These are phyloP conservation scores for Coenonympha arcania DNA, from an alignment of 2,888 invertebrate species.

Conservation along the genomic window DNA sequence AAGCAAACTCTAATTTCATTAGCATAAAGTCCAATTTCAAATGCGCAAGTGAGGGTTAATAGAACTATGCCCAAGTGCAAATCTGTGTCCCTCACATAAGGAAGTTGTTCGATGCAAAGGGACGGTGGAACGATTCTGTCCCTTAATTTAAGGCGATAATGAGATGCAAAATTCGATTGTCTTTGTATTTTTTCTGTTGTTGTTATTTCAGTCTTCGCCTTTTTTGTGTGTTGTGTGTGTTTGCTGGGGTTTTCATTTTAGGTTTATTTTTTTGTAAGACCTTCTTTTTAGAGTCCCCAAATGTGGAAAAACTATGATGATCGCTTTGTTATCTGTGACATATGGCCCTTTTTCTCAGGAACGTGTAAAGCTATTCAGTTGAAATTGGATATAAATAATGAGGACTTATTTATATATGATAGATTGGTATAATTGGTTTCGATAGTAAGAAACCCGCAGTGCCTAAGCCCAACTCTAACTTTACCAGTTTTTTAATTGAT, in stretches of 20 bases:
- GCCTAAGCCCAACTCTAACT: no score
- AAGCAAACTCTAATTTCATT: slow-evolving; percentile 30
- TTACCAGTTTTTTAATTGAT: no score
- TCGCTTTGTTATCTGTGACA: no score
- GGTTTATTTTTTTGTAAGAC: not conserved
- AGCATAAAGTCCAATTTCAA: slow-evolving; percentile 25
- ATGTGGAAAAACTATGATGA: no score
- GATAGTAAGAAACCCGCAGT: no score
- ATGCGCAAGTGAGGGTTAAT: slow-evolving; percentile 19
- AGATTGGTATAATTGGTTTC: no score
- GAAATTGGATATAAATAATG: no score
- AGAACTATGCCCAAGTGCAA: slow-evolving; percentile 38
- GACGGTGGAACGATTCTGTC: slow-evolving; percentile 66
- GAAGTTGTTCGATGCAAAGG: slow-evolving; percentile 66
- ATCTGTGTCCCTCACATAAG: slow-evolving; percentile 52
- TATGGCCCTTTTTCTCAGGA: no score
- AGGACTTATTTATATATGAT: no score
- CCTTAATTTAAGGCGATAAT: slow-evolving; percentile 67
- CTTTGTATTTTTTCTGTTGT: slow-evolving; percentile 30
- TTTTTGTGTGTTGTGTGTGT: not conserved
- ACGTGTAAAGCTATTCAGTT: no score
- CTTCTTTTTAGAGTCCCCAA: no score
- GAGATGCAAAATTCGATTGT: slow-evolving; percentile 66
- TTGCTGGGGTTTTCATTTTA: not conserved
- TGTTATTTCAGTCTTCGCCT: slow-evolving; percentile 6